Conservation (phyloP, 2,888 invertebrate genomes). For the Tipula helvola region DNA sequence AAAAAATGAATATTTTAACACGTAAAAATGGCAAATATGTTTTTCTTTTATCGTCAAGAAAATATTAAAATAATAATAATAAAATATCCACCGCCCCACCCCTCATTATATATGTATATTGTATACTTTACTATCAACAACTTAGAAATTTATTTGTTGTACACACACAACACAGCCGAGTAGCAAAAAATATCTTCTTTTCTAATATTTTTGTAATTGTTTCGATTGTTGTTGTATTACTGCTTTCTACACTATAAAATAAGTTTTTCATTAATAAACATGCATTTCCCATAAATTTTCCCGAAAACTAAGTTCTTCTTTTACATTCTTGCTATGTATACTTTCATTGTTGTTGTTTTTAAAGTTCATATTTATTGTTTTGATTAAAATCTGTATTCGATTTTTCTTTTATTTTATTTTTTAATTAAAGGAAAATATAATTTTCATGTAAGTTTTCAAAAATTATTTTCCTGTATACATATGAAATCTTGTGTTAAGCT, state of each 20-base stretch:
- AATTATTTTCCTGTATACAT: not conserved
- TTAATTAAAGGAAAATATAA: not conserved
- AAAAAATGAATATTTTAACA: not conserved
- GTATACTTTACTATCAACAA: not conserved
- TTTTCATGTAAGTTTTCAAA: not conserved
- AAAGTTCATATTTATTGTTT: not conserved
- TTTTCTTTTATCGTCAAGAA: not conserved
- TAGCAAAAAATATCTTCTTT: not conserved
- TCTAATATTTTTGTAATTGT: not conserved
- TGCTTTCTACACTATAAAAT: not conserved
- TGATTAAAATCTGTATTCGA: constrained; percentile 4
- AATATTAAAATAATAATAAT: not conserved
- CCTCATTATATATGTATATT: too few relatives aligned
- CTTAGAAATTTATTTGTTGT: not conserved
- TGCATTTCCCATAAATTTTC: not conserved
- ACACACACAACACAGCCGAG: not conserved
- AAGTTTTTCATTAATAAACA: not conserved
- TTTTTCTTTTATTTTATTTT: not conserved
- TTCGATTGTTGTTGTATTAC: not conserved
- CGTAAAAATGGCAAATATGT: not conserved
- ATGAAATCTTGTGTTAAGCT: not conserved
- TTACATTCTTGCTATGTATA: not conserved
- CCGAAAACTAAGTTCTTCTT: not conserved
- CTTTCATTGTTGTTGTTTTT: not conserved
- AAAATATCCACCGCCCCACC: not conserved